Evolutionary conservation across 1,140 invertebrate species (phyloP).

Genomic region (Thaumatotibia leucotreta): DNA sequence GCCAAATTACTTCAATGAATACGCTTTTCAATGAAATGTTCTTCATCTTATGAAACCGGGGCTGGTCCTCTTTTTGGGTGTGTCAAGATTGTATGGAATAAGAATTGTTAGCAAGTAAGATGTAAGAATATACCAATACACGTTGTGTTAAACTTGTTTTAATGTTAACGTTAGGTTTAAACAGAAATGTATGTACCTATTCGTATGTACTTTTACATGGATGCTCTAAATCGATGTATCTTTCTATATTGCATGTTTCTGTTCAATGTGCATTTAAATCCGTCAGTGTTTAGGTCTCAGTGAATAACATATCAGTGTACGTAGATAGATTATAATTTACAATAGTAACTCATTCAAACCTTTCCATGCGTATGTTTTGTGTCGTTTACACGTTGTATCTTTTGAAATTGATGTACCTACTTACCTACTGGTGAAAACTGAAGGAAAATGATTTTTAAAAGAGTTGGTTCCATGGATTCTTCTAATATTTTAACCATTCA

Average conservation of each 20-base stretch:
- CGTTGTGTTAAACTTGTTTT: not conserved
- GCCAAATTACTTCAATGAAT: constrained; percentile 17
- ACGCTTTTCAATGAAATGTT: constrained; percentile 30
- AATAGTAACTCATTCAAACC: too few species aligned
- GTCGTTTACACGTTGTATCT: too few species aligned
- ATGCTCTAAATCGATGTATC: too few species aligned
- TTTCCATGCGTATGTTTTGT: too few species aligned
- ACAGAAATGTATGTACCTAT: not conserved
- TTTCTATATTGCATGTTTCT: not conserved
- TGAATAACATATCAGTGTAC: not conserved
- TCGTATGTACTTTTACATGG: not conserved
- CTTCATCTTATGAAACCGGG: constrained; percentile 47
- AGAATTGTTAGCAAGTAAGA: not conserved
- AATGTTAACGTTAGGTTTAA: not conserved
- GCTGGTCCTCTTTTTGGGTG: constrained; percentile 38
- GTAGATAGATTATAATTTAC: too few species aligned
- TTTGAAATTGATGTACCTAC: too few species aligned
- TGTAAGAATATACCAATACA: not conserved
- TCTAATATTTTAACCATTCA: too few species aligned
- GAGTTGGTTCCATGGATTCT: too few species aligned
- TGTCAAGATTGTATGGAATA: constrained; percentile 20
- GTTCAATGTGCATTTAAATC: not conserved
- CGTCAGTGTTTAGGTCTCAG: not conserved
- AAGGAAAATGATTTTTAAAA: too few species aligned
- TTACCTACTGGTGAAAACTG: too few species aligned